Percentiles rank a stretch among this genome's conserved stretches.
These are phyloP conservation scores for Deroptyus accipitrinus DNA, from an alignment of 2,113 vertebrate genomes.

Conservation along the genomic window DNA sequence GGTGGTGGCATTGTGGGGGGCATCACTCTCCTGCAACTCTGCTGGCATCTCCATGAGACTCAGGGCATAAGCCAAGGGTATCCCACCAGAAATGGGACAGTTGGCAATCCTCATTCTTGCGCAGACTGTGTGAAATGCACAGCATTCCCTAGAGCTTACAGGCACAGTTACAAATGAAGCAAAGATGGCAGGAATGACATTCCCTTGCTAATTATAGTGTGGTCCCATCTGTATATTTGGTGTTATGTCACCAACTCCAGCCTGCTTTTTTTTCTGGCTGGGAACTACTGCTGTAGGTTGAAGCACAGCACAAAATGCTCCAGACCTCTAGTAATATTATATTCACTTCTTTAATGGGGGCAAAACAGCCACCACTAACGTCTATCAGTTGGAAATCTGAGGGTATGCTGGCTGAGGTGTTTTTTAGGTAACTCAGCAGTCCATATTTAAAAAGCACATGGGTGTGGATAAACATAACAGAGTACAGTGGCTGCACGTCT, in stretches of 20 bases:
- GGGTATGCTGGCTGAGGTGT: not conserved
- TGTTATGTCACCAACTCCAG: slow-evolving; percentile 65
- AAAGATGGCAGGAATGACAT: slow-evolving; percentile 66
- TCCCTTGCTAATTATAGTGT: slow-evolving; percentile 70
- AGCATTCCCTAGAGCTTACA: slow-evolving; percentile 66
- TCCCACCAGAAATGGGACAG: slow-evolving; percentile 60
- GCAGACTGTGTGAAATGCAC: slow-evolving; percentile 59
- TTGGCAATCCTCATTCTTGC: slow-evolving; percentile 39
- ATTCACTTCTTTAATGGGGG: not conserved
- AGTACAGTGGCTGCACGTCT: not conserved
- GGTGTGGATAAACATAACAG: not conserved
- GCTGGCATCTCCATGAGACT: not conserved
- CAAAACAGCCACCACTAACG: not conserved
- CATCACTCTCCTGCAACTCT: rapidly evolving
- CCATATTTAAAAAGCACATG: not conserved
- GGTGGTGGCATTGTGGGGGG: rapidly evolving
- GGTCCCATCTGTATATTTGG: slow-evolving; percentile 65
- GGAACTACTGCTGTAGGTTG: slow-evolving; percentile 40
- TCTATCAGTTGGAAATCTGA: not conserved
- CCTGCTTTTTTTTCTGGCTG: slow-evolving; percentile 34
- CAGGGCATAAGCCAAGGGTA: not conserved
- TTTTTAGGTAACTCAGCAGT: not conserved
- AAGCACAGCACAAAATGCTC: slow-evolving; percentile 25
- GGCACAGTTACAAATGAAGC: slow-evolving; percentile 48
- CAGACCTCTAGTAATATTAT: slow-evolving; percentile 17